Conservation (phyloP, 2,888 invertebrate genomes). For the Vannuccia rotundouncinata region DNA sequence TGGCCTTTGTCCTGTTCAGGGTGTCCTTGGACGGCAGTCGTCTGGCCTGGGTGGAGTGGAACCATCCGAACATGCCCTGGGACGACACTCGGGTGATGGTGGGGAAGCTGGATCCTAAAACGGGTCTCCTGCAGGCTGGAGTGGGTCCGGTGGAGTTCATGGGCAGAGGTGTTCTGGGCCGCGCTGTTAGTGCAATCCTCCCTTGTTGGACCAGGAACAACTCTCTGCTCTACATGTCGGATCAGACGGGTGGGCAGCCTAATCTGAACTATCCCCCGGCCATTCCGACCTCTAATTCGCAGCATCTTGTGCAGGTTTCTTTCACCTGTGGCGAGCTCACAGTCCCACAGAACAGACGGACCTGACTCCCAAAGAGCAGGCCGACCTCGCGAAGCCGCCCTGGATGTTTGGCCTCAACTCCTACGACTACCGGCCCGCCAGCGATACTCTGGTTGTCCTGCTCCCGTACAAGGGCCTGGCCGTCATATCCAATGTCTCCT, state of each 20-base stretch:
- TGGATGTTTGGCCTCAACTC: constrained; percentile 50
- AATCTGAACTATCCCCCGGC: neutral
- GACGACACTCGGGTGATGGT: constrained; percentile 54
- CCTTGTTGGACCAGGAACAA: constrained; percentile 53
- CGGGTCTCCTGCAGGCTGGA: neutral
- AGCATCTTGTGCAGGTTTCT: constrained; percentile 9
- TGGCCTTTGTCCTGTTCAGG: constrained; percentile 37
- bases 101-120: constrained; percentile 45
- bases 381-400: constrained; percentile 50
- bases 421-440: constrained; percentile 42
- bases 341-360: constrained; percentile 45
- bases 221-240: constrained; percentile 51
- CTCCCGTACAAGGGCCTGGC: neutral
- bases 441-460: neutral
- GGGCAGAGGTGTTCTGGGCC: constrained; percentile 31
- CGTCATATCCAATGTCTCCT: neutral
- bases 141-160: neutral
- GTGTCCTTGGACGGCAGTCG: constrained; percentile 55
- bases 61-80: constrained; percentile 59
- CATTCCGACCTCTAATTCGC: no score
- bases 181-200: constrained; percentile 48
- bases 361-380: constrained; percentile 42
- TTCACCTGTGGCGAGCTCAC: neutral
- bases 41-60: constrained; percentile 58
- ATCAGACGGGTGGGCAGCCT: constrained; percentile 45